A percentile compares a stretch with the other conserved stretches of the same genome.
phyloP scores from a whole-genome alignment of 2,113 vertebrate genomes.

The Gobiocypris rarus region DNA sequence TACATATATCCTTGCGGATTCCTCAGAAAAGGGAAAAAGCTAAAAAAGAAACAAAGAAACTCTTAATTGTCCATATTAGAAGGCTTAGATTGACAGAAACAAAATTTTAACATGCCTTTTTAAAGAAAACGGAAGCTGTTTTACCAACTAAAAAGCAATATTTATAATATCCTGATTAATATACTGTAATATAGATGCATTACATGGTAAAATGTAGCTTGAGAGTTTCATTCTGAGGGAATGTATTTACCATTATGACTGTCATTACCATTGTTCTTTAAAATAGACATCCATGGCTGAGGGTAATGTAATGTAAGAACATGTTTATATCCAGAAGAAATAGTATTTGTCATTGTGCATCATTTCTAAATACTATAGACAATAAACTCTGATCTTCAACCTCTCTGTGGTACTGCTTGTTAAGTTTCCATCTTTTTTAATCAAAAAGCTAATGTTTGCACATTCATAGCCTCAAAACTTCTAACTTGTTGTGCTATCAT shows the following conservation, averaged over 20 bases:
- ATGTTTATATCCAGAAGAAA: constrained; percentile 51
- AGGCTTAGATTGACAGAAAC: constrained; percentile 32
- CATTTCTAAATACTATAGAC: constrained; percentile 53
- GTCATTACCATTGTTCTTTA: constrained; percentile 51
- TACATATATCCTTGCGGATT: constrained; percentile 25
- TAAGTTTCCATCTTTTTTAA: background rate
- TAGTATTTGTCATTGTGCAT: constrained; percentile 60
- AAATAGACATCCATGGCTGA: constrained; percentile 45
- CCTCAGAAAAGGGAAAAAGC: constrained; percentile 45
- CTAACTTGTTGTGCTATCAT: background rate
- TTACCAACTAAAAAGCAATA: constrained; percentile 76
- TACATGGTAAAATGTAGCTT: constrained; percentile 55
- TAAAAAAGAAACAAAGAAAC: background rate
- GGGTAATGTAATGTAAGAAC: constrained; percentile 35
- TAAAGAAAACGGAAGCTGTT: constrained; percentile 48
- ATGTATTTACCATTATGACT: constrained; percentile 48
- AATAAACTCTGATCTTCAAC: constrained; percentile 55
- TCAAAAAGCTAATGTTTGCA: background rate
- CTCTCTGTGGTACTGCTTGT: constrained; percentile 17
- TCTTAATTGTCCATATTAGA: constrained; percentile 36
- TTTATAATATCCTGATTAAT: constrained; percentile 53
- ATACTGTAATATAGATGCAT: constrained; percentile 48
- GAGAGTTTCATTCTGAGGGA: constrained; percentile 50
- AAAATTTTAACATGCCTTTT: constrained; percentile 39
- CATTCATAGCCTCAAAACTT: background rate